A percentile compares a stretch with the other conserved stretches of the same genome.
Evolutionary conservation across 2,888 invertebrate species (phyloP).

Genomic region (Troides aeacus): DNA sequence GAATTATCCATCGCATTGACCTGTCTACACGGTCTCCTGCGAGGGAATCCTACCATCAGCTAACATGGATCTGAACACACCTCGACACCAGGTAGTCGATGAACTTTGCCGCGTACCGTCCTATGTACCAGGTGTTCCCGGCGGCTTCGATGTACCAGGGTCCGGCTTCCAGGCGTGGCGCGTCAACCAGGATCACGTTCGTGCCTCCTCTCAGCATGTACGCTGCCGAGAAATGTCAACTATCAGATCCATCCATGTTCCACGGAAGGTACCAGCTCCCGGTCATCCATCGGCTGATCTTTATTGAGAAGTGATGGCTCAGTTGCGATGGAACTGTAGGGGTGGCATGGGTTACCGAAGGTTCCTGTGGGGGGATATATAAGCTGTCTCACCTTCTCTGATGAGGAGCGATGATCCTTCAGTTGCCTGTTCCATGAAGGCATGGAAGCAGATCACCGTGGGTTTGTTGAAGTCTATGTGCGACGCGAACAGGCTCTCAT

Average conservation of each 20-base stretch:
- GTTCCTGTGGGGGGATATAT: no score
- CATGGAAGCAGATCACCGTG: slow-evolving; percentile 82
- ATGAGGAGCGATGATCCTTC: slow-evolving; percentile 77
- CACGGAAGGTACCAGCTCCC: no score
- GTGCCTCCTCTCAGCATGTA: slow-evolving; percentile 79
- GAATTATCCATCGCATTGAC: no score
- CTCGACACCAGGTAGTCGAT: slow-evolving; percentile 81
- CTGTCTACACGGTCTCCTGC: no score
- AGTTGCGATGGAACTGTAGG: no score
- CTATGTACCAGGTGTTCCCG: slow-evolving; percentile 81
- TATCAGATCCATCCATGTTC: no score
- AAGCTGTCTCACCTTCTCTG: slow-evolving; percentile 66
- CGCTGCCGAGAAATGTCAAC: slow-evolving; percentile 52
- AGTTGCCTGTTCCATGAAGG: slow-evolving; percentile 81
- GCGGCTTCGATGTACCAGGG: slow-evolving; percentile 82
- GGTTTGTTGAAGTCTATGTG: slow-evolving; percentile 79
- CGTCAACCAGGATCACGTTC: slow-evolving; percentile 81
- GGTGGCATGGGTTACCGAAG: no score
- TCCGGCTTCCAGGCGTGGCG: slow-evolving; percentile 78
- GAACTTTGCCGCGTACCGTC: slow-evolving; percentile 78
- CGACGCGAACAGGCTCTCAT: slow-evolving; percentile 76
- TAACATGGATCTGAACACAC: slow-evolving; percentile 41
- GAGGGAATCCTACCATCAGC: not conserved
- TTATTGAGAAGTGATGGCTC: no score
- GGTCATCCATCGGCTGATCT: no score